Percentiles rank a stretch among this genome's conserved stretches.
Evolutionary conservation across 2,888 invertebrate species (phyloP).

Genomic region (Amiota mariae): DNA sequence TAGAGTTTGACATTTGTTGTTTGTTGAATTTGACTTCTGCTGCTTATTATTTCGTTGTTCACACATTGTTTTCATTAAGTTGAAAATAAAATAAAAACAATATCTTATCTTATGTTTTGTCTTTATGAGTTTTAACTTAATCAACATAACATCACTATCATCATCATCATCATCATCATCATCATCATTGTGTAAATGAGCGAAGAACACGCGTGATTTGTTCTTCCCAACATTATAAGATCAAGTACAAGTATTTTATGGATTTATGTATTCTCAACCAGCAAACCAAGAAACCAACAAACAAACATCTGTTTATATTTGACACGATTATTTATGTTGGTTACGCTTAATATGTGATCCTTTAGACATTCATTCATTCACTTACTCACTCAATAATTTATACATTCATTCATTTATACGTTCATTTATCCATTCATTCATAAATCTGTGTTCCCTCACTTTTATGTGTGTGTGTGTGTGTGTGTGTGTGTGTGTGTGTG

Average conservation of each 20-base stretch:
- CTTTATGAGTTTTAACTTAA: constrained; percentile 26
- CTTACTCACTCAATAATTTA: too few species aligned
- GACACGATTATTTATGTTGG: constrained; percentile 72
- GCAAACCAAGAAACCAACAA: too few species aligned
- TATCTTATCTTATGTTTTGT: constrained; percentile 20
- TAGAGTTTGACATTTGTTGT: not conserved
- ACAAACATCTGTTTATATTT: constrained; percentile 64
- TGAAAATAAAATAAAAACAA: constrained; percentile 25
- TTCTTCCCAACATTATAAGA: not conserved
- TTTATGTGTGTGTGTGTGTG: too few species aligned
- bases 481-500: too few species aligned
- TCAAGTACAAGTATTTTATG: too few species aligned
- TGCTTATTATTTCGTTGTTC: constrained; percentile 56
- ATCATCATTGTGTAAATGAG: not conserved
- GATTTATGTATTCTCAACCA: too few species aligned
- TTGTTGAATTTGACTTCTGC: constrained; percentile 32
- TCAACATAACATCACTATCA: too few species aligned
- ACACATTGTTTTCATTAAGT: constrained; percentile 72
- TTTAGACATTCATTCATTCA: too few species aligned
- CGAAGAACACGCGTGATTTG: constrained; percentile 20
- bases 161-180: too few species aligned
- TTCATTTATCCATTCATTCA: too few species aligned
- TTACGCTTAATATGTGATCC: constrained; percentile 66
- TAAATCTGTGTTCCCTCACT: too few species aligned
- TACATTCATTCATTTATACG: too few species aligned